A percentile compares a stretch with the other conserved stretches of the same genome.
Evolutionary conservation across 2,797 vertebrate genomes (phyloP).

Genomic region (Pterois miles): DNA sequence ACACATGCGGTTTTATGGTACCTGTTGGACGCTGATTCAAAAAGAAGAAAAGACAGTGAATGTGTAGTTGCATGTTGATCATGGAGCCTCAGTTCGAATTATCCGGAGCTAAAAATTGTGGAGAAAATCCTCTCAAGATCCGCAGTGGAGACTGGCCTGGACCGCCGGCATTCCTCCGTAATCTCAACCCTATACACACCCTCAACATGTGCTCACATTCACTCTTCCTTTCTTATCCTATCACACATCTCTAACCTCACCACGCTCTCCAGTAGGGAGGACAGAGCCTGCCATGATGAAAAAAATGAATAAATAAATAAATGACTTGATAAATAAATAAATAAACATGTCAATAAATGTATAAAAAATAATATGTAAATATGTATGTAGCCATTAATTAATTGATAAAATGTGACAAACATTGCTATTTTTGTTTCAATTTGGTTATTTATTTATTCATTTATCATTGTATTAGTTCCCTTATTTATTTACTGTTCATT

Average conservation of each 20-base stretch:
- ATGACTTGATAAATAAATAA: too few species aligned
- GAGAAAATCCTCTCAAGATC: conserved; percentile 61
- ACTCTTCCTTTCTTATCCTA: conserved; percentile 38
- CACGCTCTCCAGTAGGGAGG: neutral
- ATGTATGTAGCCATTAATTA: too few species aligned
- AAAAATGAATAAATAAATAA: too few species aligned
- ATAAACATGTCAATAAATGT: too few species aligned
- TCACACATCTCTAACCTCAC: conserved; percentile 26
- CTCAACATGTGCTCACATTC: conserved; percentile 71
- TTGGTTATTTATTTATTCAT: too few species aligned
- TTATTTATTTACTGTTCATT: too few species aligned
- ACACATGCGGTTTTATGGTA: neutral
- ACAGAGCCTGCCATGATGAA: too few species aligned
- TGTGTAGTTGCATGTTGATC: neutral
- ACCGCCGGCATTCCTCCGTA: conserved; percentile 69
- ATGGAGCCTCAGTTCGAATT: conserved; percentile 19
- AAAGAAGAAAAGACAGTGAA: neutral
- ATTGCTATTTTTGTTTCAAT: too few species aligned
- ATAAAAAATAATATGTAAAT: too few species aligned
- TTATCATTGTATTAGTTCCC: too few species aligned
- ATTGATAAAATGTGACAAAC: too few species aligned
- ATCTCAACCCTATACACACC: conserved; percentile 64
- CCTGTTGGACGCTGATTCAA: conserved; percentile 20
- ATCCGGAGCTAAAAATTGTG: conserved; percentile 66
- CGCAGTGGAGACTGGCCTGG: conserved; percentile 56